Evolutionary conservation across 2,888 invertebrate genomes (phyloP), one percentile per base, ranked within the genome.

Genomic region (Ochlodes sylvanus): DNA sequence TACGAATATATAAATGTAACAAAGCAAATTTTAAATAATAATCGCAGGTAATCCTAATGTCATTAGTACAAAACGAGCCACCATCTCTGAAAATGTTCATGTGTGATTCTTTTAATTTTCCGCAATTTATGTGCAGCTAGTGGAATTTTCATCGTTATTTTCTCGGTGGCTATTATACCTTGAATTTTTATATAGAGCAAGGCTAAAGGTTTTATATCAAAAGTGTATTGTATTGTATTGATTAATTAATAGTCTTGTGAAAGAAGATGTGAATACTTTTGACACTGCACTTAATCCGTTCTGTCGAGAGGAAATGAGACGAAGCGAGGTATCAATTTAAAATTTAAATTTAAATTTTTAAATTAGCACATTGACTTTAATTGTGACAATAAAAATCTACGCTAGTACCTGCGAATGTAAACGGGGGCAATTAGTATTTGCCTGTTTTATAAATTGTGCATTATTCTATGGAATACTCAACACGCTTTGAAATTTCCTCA

Each of bases 91-190:
- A 65, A 47, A 65, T 65, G 65, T 58, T 65, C 57, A 15, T 41
- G 58, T 65, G 58, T 65, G 65, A 65, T 65, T 65, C 58, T 65
- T 65, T 65, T 65, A 65, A 65, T 65, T 65, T 65, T 65, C 65
- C 65, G 58, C 65, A 65, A 65, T 65, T 58, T 65, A 65, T 58
- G 47, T n/a, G 58, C 7, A 41, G 65, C 65, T 60, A 32, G 52
- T 42, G 66, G 66, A 66, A 60, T 60, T 54, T 66, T 52, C 60
- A 54, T 42, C 60, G 66, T 66, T 60, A 66, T 57, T 62, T 58
- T 65, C 60, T 60, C 38, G 58, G 58, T 58, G 32, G 66, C n/a
- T 32, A 42, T 63, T 54, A 17, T 63, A 63, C 17, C 42, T 38
- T 52, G 50, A 52, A 41, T 58, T 58, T 42, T 19, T 42, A 42